Conservation (phyloP, 1,140 invertebrate species). For the Mizuhopecten yessoensis region DNA sequence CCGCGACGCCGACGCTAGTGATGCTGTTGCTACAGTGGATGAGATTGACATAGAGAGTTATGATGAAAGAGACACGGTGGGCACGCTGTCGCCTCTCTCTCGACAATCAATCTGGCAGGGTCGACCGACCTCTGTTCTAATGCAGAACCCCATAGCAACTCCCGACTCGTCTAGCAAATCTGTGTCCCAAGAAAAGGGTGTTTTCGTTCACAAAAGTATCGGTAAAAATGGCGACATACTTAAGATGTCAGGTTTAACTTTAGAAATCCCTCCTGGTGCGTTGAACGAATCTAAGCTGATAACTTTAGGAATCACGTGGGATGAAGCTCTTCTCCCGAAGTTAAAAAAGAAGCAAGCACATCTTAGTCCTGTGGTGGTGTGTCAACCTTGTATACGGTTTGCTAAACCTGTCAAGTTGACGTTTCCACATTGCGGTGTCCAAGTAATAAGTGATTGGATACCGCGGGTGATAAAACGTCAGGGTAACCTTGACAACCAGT, state of each 20-base stretch:
- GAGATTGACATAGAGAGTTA: constrained; percentile 2
- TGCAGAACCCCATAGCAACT: not conserved
- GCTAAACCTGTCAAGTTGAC: constrained; percentile 52
- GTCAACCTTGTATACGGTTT: constrained; percentile 54
- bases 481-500: not conserved
- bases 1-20: not conserved
- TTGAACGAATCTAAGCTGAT: constrained; percentile 45
- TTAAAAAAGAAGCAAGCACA: constrained; percentile 41
- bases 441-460: constrained; percentile 50
- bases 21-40: not conserved
- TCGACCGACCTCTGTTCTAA: constrained; percentile 42
- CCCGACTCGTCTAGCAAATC: not conserved
- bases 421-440: constrained; percentile 59
- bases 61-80: not conserved
- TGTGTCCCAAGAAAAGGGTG: not conserved
- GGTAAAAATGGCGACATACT: constrained; percentile 47
- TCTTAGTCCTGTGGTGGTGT: constrained; percentile 56
- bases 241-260: constrained; percentile 46
- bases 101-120: constrained; percentile 42
- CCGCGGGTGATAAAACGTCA: constrained; percentile 36
- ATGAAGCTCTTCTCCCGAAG: constrained; percentile 41
- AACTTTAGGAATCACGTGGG: constrained; percentile 60
- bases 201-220: constrained; percentile 57
- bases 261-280: constrained; percentile 55
- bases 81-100: not conserved